phyloP scores from a whole-genome alignment of 2,888 invertebrate genomes.

The Lasioglossum lativentre region DNA sequence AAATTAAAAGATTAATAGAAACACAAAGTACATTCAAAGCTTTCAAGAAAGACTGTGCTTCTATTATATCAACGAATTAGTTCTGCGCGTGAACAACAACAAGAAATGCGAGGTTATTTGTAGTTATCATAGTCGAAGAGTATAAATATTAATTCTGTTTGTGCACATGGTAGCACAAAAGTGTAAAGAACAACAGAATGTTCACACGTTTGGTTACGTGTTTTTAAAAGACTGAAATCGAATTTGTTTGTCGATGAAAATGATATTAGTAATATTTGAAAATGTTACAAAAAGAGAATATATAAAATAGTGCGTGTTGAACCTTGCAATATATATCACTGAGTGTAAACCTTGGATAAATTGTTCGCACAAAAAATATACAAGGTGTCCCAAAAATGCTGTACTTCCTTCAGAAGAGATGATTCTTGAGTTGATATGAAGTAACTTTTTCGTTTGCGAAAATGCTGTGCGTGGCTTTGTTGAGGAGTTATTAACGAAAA shows the following conservation, averaged over 20 bases:
- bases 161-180: slow-evolving; percentile 20
- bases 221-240: not conserved
- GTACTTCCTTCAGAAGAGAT: no score
- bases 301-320: slow-evolving; percentile 18
- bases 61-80: slow-evolving; percentile 3
- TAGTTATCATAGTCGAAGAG: slow-evolving; percentile 47
- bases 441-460: no score
- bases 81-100: slow-evolving; percentile 26
- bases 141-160: slow-evolving; percentile 45
- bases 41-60: not conserved
- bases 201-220: not conserved
- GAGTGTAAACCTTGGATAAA: slow-evolving; percentile 68
- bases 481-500: no score
- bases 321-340: slow-evolving; percentile 38
- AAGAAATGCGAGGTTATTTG: slow-evolving; percentile 51
- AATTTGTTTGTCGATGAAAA: not conserved
- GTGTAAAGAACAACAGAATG: not conserved
- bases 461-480: no score
- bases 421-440: no score
- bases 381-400: no score
- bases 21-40: slow-evolving; percentile 4
- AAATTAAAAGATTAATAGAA: not conserved
- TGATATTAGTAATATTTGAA: slow-evolving; percentile 48
- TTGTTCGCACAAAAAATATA: not conserved
- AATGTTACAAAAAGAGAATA: slow-evolving; percentile 27